Evolutionary conservation across 2,797 vertebrate genomes (phyloP).

Genomic region (Spinus pinus): DNA sequence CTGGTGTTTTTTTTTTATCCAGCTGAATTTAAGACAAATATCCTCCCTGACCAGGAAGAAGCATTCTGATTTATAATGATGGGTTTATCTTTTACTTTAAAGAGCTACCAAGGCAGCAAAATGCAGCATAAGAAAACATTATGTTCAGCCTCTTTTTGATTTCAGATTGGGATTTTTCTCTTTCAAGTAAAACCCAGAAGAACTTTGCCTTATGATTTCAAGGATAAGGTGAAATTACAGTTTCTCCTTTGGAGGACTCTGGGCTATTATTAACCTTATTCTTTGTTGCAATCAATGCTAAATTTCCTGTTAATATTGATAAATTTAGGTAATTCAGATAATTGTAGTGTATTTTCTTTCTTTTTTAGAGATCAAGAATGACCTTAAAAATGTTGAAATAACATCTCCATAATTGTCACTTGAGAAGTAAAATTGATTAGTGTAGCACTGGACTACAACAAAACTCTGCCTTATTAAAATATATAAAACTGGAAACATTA

Average conservation of each 20-base stretch:
- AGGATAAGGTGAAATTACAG: background rate
- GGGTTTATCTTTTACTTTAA: background rate
- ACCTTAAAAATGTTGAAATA: background rate
- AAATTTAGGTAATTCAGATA: background rate
- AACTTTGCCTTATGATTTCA: background rate
- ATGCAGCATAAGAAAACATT: background rate
- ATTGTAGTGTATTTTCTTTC: background rate
- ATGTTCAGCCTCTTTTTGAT: background rate
- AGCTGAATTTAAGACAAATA: background rate
- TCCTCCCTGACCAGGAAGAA: background rate
- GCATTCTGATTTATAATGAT: background rate
- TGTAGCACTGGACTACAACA: background rate
- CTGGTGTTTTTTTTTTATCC: accelerated
- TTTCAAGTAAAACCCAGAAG: background rate
- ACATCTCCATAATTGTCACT: background rate
- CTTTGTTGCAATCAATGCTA: background rate
- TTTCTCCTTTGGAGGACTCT: background rate
- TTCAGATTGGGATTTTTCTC: background rate
- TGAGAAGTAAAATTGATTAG: background rate
- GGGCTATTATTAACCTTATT: background rate
- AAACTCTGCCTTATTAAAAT: background rate
- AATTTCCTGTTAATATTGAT: background rate
- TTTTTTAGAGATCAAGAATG: background rate
- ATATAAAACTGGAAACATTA: background rate
- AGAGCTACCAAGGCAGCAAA: background rate